Evolutionary conservation across 2,888 invertebrate genomes (phyloP), one percentile per base, ranked within the genome.

Genomic region (Brachynemurus nebulosus): DNA sequence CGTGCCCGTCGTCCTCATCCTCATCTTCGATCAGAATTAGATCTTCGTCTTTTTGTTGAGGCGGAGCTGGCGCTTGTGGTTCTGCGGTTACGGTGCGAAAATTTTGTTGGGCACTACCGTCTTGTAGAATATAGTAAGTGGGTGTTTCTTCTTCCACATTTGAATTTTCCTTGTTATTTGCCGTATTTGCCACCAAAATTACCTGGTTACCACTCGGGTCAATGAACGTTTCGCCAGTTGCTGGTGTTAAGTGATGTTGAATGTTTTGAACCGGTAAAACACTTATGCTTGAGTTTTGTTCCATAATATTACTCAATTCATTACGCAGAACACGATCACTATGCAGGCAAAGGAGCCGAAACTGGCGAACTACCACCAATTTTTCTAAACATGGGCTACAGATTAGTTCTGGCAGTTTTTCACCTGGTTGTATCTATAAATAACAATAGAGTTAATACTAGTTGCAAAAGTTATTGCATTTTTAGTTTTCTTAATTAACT

Each of bases 361-460:
- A 30, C 14, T 30, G 30, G 2, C 30, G 30, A 12, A 30, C 30
- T 4, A 30, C 14, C 30, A 30, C 14, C 7, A 30, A 14, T 11
- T 30, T 30, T 11, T 30, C 30, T 30, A 30, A 5, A 14, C 30
- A 30, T 30, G 30, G 30, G 5, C 30, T 30, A 14, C 30, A 30
- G n/a, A 30, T 30, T 30, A 30, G 14, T 14, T 30, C 30, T n/a
- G 30, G 30, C n/a, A 30, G 30, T 30, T 30, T 30, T 30, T 30
- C 30, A 30, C 30, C 30, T 12, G n/a, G 30, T 30, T 30, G 30
- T 30, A 30, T 30, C 30, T 30, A n/a, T n/a, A n/a, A n/a, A n/a
- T n/a, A n/a, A n/a, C n/a, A n/a, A n/a, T n/a, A n/a, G n/a, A n/a
- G n/a, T n/a, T n/a, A n/a, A n/a, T n/a, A n/a, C n/a, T n/a, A n/a